Conservation (phyloP, 2,797 vertebrate genomes). For the Masticophis lateralis region DNA sequence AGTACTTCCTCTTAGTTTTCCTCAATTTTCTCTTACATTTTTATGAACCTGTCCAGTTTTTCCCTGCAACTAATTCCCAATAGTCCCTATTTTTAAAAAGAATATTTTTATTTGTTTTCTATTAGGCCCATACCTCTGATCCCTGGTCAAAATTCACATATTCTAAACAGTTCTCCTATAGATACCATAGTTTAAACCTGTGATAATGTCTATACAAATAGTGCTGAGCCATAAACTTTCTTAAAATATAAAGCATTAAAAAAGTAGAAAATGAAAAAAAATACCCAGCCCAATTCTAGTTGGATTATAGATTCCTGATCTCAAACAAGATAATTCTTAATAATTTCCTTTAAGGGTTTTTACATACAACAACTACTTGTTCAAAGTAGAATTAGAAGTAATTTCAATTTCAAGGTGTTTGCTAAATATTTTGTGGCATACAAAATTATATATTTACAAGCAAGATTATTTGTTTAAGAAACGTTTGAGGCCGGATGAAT, state of each 20-base stretch:
- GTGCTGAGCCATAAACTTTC: not conserved
- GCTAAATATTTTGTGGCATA: not conserved
- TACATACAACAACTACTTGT: not conserved
- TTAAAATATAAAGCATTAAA: not conserved
- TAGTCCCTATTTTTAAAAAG: not conserved
- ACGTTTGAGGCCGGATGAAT: not conserved
- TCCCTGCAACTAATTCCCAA: not conserved
- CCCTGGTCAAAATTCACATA: not conserved
- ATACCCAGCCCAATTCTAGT: constrained; percentile 4
- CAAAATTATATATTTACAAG: not conserved
- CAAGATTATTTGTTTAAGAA: not conserved
- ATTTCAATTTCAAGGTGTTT: not conserved
- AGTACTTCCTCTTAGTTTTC: not conserved
- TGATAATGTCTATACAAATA: not conserved
- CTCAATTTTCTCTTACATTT: not conserved
- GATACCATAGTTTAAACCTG: not conserved
- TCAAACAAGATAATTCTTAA: constrained; percentile 23
- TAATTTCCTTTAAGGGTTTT: not conserved
- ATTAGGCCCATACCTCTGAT: not conserved
- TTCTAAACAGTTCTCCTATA: not conserved
- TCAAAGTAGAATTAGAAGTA: not conserved
- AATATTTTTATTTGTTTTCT: not conserved
- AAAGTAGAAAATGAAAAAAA: constrained; percentile 22
- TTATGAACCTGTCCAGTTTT: not conserved
- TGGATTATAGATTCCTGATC: constrained; percentile 36